These are phyloP conservation scores for Oscheius sp. DNA, from an alignment of 1,140 invertebrate species.

Conservation along the genomic window DNA sequence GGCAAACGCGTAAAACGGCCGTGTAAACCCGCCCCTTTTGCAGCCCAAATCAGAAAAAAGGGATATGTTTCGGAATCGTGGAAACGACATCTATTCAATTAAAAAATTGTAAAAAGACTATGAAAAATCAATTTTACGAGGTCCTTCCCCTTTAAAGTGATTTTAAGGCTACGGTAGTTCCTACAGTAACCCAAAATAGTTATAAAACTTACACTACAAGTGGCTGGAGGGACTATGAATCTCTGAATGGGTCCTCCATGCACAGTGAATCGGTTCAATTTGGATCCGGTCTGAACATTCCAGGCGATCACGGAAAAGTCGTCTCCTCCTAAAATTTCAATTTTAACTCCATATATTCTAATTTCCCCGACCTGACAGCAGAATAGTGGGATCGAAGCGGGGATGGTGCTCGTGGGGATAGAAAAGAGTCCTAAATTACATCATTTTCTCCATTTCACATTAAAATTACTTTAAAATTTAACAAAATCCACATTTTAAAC, in stretches of 20 bases:
- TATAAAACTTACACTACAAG: conserved; percentile 82
- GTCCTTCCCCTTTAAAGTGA: too few relatives aligned
- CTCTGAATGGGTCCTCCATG: conserved; percentile 83
- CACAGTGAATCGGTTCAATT: conserved; percentile 91
- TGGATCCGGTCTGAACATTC: conserved; percentile 85
- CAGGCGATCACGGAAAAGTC: conserved; percentile 96
- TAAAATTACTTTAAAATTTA: neutral
- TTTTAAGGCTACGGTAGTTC: too few relatives aligned
- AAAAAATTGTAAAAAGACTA: too few relatives aligned
- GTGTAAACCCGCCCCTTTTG: too few relatives aligned
- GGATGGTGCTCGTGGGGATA: conserved; percentile 87
- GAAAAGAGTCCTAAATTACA: conserved; percentile 66
- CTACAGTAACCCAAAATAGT: too few relatives aligned
- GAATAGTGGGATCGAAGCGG: conserved; percentile 85
- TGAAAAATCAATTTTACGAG: too few relatives aligned
- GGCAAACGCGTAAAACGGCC: too few relatives aligned
- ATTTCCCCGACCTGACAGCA: conserved; percentile 95
- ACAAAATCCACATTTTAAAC: neutral
- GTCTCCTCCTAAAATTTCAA: too few relatives aligned
- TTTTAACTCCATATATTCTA: too few relatives aligned
- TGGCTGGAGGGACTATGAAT: conserved; percentile 83
- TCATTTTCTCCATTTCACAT: neutral
- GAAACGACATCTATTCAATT: too few relatives aligned
- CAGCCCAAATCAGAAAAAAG: too few relatives aligned
- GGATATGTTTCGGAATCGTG: too few relatives aligned